Base-by-base conservation (phyloP, 23 tunicate species). In the Styela clava region DNA sequence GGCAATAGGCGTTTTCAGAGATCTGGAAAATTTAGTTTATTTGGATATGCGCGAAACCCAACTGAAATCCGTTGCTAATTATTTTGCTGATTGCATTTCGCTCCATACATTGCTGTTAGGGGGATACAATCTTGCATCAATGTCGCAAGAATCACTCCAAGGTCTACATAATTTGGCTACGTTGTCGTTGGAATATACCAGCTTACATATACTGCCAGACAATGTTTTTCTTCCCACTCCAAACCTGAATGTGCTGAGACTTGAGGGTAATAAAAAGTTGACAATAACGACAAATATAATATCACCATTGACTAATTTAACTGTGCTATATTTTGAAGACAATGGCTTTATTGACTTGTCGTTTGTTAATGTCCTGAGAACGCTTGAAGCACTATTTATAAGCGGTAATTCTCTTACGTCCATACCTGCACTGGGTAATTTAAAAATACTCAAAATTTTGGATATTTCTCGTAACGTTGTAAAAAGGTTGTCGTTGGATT, bases 41-140 rank as follows among this genome's bases (percentile, higher is more conserved):
- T 31, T 78, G 24, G 63, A 78, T 21, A 61, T 78, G 19, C 29
- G 82, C 16, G 62, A 24, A 18, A 27, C 20, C 1, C 19, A 28
- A 0, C 12, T 78, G 31, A 35, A 29, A 24, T 78, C 63, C 0
- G 0, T 78, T 16, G 3, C 82, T 27, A 31, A 28, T 27, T 56
- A 61, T 3, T 85, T 51, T 33, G 52, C 34, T 16, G 36, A 18
- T 5, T 69, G 61, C 24, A 29, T 16, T 5, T n/a, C 32, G n/a
- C 83, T 85, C 36, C 30, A 26, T n/a, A 31, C 61, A 12, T 25
- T 85, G 24, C 64, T 78, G 33, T 33, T 85, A 70, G 33, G 79
- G 26, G 78, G 83, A 19, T 24, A 62, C 29, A 28, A 0, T 19
- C 2, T 78, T 78, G 2, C 34, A 52, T 16, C 26, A 2, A 18